Evolutionary conservation across 2,797 vertebrate genomes (phyloP).

Genomic region (Gymnoscopelus microlampas): DNA sequence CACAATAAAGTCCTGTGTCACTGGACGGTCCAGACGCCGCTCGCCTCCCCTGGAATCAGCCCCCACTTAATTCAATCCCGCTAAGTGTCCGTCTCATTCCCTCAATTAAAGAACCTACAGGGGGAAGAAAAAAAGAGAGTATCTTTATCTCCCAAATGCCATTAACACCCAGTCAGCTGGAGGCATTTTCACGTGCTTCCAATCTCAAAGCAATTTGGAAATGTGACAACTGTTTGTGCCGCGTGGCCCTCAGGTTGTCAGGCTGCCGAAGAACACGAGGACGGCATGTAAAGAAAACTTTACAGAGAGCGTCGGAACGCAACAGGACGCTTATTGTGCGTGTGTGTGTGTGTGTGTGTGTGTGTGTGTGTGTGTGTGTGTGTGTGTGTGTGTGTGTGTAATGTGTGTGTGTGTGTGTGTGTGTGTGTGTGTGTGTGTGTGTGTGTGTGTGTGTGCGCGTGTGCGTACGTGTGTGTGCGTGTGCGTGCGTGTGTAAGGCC

Average conservation of each 20-base stretch:
- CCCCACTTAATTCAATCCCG: slow-evolving; percentile 48
- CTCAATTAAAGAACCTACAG: slow-evolving; percentile 50
- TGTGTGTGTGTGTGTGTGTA: slow-evolving; percentile 6
- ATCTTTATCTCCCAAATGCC: slow-evolving; percentile 50
- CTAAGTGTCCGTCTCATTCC: slow-evolving; percentile 54
- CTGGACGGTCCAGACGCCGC: slow-evolving; percentile 5
- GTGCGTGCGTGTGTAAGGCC: slow-evolving; percentile 40
- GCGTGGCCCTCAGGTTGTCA: not conserved
- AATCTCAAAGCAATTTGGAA: slow-evolving; percentile 50
- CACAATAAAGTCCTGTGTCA: slow-evolving; percentile 54
- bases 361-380: slow-evolving; percentile 15
- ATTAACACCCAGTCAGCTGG: slow-evolving; percentile 48
- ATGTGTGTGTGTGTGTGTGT: too few species aligned
- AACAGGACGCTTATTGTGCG: not conserved
- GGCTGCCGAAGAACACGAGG: too few species aligned
- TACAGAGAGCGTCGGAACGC: not conserved
- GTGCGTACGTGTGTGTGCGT: slow-evolving; percentile 4
- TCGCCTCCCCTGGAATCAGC: slow-evolving; percentile 8
- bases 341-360: slow-evolving; percentile 1
- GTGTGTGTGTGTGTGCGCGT: slow-evolving; percentile 12
- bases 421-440: not conserved
- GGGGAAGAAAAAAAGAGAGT: slow-evolving; percentile 30
- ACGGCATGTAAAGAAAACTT: not conserved
- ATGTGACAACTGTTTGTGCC: slow-evolving; percentile 13
- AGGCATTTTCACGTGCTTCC: slow-evolving; percentile 57